phyloP scores from a whole-genome alignment of 2,888 invertebrate genomes.

The Oligia fasciuncula region DNA sequence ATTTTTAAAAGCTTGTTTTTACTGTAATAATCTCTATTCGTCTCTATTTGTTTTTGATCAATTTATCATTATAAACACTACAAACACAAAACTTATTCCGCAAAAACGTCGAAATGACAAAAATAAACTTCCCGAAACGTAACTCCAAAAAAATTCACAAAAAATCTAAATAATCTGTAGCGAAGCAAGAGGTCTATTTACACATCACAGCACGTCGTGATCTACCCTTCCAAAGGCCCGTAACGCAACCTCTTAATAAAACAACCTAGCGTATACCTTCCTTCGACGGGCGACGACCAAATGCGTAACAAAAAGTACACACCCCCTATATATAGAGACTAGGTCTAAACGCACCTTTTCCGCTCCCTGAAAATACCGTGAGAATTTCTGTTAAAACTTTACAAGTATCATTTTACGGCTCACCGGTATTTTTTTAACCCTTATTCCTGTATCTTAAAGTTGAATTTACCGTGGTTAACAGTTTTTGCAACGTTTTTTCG shows the following conservation, averaged over 20 bases:
- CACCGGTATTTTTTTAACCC: no score
- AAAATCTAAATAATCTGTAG: conserved; percentile 21
- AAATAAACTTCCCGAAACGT: not conserved
- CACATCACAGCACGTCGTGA: conserved; percentile 38
- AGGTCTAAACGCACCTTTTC: conserved; percentile 41
- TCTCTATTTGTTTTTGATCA: not conserved
- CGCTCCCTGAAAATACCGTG: conserved; percentile 65
- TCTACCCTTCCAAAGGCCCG: conserved; percentile 7
- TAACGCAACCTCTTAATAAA: conserved; percentile 36
- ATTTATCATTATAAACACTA: not conserved
- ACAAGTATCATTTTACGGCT: conserved; percentile 23
- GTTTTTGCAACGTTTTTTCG: conserved; percentile 32
- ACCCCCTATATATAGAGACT: conserved; percentile 47
- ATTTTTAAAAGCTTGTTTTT: not conserved
- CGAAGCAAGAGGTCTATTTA: conserved; percentile 26
- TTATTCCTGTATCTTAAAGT: not conserved
- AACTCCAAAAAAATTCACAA: not conserved
- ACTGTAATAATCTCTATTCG: not conserved
- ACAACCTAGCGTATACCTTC: conserved; percentile 10
- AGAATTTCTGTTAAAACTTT: conserved; percentile 63
- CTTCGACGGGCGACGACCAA: conserved; percentile 38
- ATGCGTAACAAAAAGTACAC: conserved; percentile 46
- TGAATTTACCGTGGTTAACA: conserved; percentile 16
- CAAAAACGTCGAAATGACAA: not conserved
- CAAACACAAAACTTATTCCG: not conserved